Conservation (phyloP, 1,140 invertebrate species). For the Zaprionus tsacasi region DNA sequence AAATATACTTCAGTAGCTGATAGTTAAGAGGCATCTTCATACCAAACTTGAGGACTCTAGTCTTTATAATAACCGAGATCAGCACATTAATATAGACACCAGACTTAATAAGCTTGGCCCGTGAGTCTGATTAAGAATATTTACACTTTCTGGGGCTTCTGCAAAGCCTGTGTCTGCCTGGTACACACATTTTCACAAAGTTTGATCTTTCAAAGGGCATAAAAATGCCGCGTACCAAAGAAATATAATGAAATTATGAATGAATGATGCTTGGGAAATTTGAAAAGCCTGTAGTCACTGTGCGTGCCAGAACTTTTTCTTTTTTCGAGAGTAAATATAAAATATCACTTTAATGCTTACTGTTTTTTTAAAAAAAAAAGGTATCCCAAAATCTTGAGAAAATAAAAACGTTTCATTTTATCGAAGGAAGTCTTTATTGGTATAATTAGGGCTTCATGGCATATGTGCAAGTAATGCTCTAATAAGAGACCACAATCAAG, state of each 20-base stretch:
- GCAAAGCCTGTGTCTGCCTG: too few relatives aligned
- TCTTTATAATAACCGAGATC: too few relatives aligned
- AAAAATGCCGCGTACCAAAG: neutral
- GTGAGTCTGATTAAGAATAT: too few relatives aligned
- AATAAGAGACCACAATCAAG: conserved; percentile 64
- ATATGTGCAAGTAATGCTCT: conserved; percentile 72
- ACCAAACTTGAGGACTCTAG: too few relatives aligned
- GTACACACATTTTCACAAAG: too few relatives aligned
- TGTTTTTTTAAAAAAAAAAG: neutral
- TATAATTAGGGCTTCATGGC: conserved; percentile 39
- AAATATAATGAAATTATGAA: neutral
- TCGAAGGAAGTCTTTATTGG: conserved; percentile 20
- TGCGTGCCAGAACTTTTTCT: neutral
- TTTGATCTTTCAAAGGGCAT: too few relatives aligned
- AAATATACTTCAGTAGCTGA: too few relatives aligned
- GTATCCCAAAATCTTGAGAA: neutral
- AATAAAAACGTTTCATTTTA: conserved; percentile 1
- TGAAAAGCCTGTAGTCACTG: neutral
- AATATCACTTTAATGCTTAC: too few relatives aligned
- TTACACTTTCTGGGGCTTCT: too few relatives aligned
- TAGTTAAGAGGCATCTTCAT: too few relatives aligned
- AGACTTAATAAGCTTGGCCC: too few relatives aligned
- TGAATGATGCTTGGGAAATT: neutral
- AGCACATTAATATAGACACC: too few relatives aligned
- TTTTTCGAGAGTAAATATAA: neutral